Base-by-base conservation (phyloP, 2,888 invertebrate genomes). In the Andrena marginata region DNA sequence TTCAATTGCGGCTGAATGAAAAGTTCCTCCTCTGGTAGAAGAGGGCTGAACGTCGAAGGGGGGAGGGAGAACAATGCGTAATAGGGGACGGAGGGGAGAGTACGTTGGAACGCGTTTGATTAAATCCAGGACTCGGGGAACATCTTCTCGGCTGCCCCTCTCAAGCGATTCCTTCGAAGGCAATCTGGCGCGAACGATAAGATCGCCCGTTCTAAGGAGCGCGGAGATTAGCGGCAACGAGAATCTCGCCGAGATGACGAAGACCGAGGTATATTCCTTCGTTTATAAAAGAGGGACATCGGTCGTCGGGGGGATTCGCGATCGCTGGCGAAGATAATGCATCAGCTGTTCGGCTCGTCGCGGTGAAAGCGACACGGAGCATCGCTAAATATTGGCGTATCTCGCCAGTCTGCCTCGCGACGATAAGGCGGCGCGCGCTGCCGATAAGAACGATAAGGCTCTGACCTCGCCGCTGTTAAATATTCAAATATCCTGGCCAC, bases 371-470 rank as follows among this genome's bases (percentile, higher is more conserved):
- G 26, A 35, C 49, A 48, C 48, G 26, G 62, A 74, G 69, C 51
- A 54, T 76, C 69, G 65, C 56, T 64, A 77, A 73, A 64, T 87
- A 85, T 85, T 86, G 85, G 77, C 82, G 20, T 63, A 60, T 42
- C 20, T 60, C 16, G 13, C 33, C 60, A 51, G 76, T 74, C 75
- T 71, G 65, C 76, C 26, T 74, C 48, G 73, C 64, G 49, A 59
- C 59, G 85, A 87, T 85, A 82, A 80, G 56, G 35, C 77, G 31
- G 64, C 67, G 64, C 81, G 82, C 75, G 31, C 59, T 31, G 42
- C 60, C 42, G 87, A 72, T 77, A 82, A 74, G 68, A 56, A 49
- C 67, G 54, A 87, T 87, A 87, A 77, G 68, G 42, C 56, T 31
- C 20, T 42, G 72, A 76, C 26, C 74, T 67, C 62, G 23, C 29